Evolutionary conservation across 2,113 vertebrate genomes (phyloP).

Genomic region (Haemorhous mexicanus): DNA sequence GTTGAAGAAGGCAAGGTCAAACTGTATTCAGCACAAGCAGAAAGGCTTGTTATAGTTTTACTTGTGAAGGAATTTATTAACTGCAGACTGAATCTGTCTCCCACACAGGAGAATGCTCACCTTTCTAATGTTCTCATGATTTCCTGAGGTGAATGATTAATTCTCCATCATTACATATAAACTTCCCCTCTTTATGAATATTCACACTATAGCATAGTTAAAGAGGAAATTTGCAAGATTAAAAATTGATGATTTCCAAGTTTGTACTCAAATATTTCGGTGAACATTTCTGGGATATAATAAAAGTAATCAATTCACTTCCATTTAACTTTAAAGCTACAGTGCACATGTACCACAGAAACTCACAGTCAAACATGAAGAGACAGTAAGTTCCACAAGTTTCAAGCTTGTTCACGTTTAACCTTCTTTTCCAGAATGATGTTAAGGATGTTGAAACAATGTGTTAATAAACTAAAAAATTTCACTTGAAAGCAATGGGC

Average conservation of each 20-base stretch:
- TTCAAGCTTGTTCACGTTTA: neutral
- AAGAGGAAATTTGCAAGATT: neutral
- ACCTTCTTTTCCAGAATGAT: neutral
- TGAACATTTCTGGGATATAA: neutral
- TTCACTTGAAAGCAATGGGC: neutral
- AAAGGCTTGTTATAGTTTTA: neutral
- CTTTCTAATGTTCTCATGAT: neutral
- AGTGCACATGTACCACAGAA: accelerated
- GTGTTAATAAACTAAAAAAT: neutral
- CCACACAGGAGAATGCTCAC: neutral
- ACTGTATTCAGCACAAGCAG: neutral
- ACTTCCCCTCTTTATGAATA: neutral
- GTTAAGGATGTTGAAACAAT: neutral
- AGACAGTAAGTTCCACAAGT: neutral
- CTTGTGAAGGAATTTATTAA: neutral
- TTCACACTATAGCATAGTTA: neutral
- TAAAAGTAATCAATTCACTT: neutral
- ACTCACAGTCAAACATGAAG: neutral
- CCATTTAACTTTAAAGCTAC: neutral
- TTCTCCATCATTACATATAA: neutral
- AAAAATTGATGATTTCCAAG: neutral
- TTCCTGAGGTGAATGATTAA: neutral
- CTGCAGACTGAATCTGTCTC: neutral
- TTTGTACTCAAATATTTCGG: neutral
- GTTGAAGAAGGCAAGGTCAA: neutral